Percentiles rank a stretch among this genome's conserved stretches.
Conservation (phyloP, 2,113 vertebrate species). For the Alethe diademata region DNA sequence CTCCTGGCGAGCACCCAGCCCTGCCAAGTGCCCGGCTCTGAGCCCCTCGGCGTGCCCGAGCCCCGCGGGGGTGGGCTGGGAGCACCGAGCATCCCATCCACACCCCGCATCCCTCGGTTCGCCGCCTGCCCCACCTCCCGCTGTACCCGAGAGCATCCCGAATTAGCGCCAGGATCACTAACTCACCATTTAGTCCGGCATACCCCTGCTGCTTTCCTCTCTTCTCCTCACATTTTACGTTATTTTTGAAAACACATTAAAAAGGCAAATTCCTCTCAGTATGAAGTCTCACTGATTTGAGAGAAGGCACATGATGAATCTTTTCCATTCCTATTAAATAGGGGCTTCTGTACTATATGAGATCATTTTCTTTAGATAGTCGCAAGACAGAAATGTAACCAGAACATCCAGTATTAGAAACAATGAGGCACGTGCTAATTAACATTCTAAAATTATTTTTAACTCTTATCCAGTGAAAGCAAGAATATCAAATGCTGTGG, state of each 20-base stretch:
- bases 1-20: not conserved
- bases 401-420: not conserved
- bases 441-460: not conserved
- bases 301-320: not conserved
- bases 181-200: not conserved
- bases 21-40: not conserved
- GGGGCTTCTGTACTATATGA: not conserved
- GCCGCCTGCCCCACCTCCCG: not conserved
- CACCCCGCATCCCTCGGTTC: not conserved
- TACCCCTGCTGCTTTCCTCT: not conserved
- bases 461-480: not conserved
- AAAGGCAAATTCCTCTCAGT: not conserved
- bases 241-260: not conserved
- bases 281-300: not conserved
- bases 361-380: not conserved
- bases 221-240: not conserved
- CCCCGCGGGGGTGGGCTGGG: not conserved
- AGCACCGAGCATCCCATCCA: not conserved
- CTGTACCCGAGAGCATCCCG: fast-evolving
- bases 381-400: not conserved
- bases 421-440: not conserved
- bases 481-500: not conserved
- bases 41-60: not conserved
- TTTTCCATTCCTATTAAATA: not conserved
- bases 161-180: not conserved